Evolutionary conservation across 2,888 invertebrate species (phyloP).

Genomic region (Magallana nippona): DNA sequence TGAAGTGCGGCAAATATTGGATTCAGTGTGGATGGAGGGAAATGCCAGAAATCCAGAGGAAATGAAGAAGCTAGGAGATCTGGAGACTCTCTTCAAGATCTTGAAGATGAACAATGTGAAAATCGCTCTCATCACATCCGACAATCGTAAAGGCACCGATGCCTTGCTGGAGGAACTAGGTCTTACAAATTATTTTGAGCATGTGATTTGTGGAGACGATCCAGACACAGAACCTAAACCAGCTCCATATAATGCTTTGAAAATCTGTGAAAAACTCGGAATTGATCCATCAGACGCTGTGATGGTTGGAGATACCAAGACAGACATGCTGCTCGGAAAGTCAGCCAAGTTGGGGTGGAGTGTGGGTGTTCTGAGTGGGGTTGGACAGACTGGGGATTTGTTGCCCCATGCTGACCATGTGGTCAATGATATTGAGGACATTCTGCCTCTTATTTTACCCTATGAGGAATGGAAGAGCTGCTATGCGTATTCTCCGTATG

Average conservation of each 20-base stretch:
- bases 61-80: constrained; percentile 78
- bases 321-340: constrained; percentile 80
- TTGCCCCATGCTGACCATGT: constrained; percentile 72
- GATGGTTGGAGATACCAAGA: constrained; percentile 81
- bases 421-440: constrained; percentile 73
- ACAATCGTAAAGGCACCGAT: constrained; percentile 74
- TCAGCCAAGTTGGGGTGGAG: constrained; percentile 79
- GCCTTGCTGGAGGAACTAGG: constrained; percentile 64
- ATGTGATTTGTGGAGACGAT: constrained; percentile 81
- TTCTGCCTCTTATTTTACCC: constrained; percentile 74
- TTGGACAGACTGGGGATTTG: constrained; percentile 70
- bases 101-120: constrained; percentile 78
- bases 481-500: constrained; percentile 67
- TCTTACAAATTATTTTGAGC: constrained; percentile 75
- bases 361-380: constrained; percentile 80
- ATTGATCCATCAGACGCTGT: constrained; percentile 73
- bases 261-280: constrained; percentile 73
- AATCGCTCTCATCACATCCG: constrained; percentile 81
- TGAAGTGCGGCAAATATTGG: constrained; percentile 68
- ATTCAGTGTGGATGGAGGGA: constrained; percentile 74
- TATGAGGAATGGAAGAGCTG: constrained; percentile 69
- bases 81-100: constrained; percentile 78
- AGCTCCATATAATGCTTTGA: constrained; percentile 79
- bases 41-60: constrained; percentile 69
- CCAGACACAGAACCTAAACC: constrained; percentile 79